Conservation (phyloP, 2,797 vertebrate species). For the Xenopus petersii region DNA sequence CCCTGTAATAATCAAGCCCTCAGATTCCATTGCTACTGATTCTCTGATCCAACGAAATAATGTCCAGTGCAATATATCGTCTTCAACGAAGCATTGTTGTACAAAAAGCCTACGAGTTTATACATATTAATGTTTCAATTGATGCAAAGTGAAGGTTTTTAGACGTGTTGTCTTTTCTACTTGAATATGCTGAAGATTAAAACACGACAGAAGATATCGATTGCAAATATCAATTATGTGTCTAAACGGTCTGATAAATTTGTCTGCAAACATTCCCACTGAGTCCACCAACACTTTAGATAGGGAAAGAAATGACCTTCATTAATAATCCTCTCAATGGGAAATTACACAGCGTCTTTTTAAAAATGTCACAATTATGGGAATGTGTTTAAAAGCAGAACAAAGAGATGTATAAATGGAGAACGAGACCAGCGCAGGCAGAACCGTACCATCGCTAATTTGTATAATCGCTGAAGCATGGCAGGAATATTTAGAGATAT, state of each 20-base stretch:
- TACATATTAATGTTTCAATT: no score
- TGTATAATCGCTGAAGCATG: background rate
- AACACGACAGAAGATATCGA: background rate
- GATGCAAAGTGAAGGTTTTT: background rate
- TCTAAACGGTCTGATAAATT: background rate
- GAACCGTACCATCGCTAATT: background rate
- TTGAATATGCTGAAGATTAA: background rate
- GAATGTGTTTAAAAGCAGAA: constrained; percentile 1
- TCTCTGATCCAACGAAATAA: no score
- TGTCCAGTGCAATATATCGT: no score
- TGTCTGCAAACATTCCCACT: background rate
- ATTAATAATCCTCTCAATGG: background rate
- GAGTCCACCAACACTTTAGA: background rate
- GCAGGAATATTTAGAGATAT: background rate
- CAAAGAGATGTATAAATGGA: background rate
- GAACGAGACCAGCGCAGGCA: background rate
- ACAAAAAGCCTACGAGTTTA: no score
- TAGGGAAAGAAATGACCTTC: background rate
- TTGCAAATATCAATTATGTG: constrained; percentile 2
- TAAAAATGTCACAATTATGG: background rate
- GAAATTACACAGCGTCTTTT: background rate
- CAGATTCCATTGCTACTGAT: no score
- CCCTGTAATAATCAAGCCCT: no score
- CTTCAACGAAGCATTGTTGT: no score
- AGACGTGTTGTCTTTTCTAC: background rate